phyloP scores from a whole-genome alignment of 2,113 vertebrate species.

The Acrocephalus kingi region DNA sequence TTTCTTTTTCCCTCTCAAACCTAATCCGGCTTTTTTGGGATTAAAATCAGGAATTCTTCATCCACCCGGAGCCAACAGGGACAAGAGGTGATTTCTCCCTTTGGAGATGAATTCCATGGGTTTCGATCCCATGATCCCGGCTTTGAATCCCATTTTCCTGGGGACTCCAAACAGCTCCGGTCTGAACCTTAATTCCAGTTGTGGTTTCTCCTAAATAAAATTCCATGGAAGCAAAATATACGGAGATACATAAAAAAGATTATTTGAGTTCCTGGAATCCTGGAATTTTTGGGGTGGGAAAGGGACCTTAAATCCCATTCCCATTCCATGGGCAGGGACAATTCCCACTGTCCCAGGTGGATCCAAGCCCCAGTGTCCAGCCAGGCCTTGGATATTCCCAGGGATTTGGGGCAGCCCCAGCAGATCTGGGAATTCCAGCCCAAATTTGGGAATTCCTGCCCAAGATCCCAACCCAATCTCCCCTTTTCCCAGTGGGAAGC shows the following conservation, averaged over 20 bases:
- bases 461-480: no score
- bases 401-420: no score
- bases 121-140: not conserved
- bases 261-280: not conserved
- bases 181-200: not conserved
- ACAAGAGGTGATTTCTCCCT: not conserved
- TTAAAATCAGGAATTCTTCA: not conserved
- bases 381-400: no score
- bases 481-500: no score
- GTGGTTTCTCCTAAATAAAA: not conserved
- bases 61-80: not conserved
- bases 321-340: not conserved
- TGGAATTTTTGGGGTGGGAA: not conserved
- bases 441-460: no score
- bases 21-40: not conserved
- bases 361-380: no score
- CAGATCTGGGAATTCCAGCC: no score
- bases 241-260: accelerated
- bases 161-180: not conserved
- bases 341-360: no score
- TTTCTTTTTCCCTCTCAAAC: not conserved
- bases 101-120: not conserved
- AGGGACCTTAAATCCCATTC: no score
- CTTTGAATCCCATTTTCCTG: not conserved
- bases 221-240: not conserved